Base-by-base conservation (phyloP, 2,797 vertebrate genomes). In the Ataeniobius toweri region DNA sequence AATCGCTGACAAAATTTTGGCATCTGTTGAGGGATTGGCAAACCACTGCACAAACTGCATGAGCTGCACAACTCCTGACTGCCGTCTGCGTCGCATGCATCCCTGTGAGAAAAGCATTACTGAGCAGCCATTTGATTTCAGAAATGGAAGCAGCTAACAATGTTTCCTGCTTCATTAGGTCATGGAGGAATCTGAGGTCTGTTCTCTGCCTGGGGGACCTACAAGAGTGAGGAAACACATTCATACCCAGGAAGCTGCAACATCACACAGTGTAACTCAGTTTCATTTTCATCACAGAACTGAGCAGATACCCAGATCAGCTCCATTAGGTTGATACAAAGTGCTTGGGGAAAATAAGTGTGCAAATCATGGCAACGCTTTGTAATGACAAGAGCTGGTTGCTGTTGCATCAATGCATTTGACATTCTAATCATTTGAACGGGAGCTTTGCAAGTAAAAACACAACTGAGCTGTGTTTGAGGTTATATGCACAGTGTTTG, bases 181-280 rank as follows among this genome's bases (percentile, higher is more conserved):
- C 93, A 94, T 96, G 94, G 97, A 98, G 88, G 97, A 97, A 88
- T 93, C 90, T n/a, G 97, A 96, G 86, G 94, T 96, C 84, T 96
- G 96, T 86, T 96, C 96, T 55, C 94, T 98, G 92, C 96, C 97
- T 79, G 97, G 97, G 84, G 98, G 97, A 86, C 89, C 98, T 79
- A 97, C 97, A 92, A 96, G 95, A 75, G 93, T 98, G 92, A 97
- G 97, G 88, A 97, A 95, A 94, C 97, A 97, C 80, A 98, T 99
- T 77, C 97, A 98, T 89, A 96, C 90, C 88, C 95, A 95, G 58
- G 94, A 95, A 93, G 93, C 86, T 80, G 91, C 94, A 73, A 92
- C 96, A 78, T 94, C 96, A 75, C 94, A 88, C 83, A 96, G 91
- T 80, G 95, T 96, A 91, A 93, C 96, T 92, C 96, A 97, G 86